phyloP scores from a whole-genome alignment of 1,140 invertebrate species.

The Sminthurides bifidus region DNA sequence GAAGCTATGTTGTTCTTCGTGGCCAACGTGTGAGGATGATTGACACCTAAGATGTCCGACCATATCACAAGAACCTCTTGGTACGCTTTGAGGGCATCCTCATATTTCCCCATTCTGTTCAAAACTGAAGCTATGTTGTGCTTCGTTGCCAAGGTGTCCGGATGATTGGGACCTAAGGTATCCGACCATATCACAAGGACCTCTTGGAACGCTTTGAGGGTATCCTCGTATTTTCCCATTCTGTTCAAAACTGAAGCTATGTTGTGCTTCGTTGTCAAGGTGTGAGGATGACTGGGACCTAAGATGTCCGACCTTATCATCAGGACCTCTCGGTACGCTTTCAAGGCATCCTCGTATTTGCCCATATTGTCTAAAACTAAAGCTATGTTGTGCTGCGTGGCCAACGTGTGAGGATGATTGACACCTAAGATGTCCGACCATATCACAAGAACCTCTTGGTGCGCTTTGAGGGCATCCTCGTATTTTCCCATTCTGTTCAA shows the following conservation, averaged over 20 bases:
- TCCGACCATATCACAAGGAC: too few relatives aligned
- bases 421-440: neutral
- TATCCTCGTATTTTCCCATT: neutral
- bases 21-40: too few relatives aligned
- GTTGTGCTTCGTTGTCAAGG: neutral
- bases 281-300: neutral
- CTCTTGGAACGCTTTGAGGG: too few relatives aligned
- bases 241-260: neutral
- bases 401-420: neutral
- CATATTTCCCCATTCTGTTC: too few relatives aligned
- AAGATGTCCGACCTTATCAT: neutral
- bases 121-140: too few relatives aligned
- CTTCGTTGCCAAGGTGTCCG: too few relatives aligned
- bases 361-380: neutral
- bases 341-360: neutral
- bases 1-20: too few relatives aligned
- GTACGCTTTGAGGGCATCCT: too few relatives aligned
- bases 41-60: too few relatives aligned
- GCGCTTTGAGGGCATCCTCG: neutral
- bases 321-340: neutral
- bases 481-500: neutral
- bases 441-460: neutral
- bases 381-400: neutral
- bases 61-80: too few relatives aligned
- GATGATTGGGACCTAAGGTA: too few relatives aligned